Base-by-base conservation (phyloP, 1,140 invertebrate genomes). In the Hetaerina americana region DNA sequence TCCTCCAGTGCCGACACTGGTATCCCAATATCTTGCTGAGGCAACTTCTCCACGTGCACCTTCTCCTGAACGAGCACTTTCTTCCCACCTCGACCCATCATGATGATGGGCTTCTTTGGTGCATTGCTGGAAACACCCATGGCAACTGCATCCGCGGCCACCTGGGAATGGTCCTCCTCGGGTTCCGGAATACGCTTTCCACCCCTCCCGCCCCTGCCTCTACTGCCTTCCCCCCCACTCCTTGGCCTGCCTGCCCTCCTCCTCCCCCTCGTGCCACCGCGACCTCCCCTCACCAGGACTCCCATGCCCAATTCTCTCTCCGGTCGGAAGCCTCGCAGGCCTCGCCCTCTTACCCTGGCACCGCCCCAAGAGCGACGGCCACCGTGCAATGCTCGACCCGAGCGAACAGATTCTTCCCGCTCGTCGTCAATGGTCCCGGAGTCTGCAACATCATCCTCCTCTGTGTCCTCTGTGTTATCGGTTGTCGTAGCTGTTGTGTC, bases 91-190 rank as follows among this genome's bases (percentile, higher is more conserved):
- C 40, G 15, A 12, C 40, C 40, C 22, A 57, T 57, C 15, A 57
- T n/a, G 1, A 57, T 5, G 22, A 57, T 57, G 40, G 40, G 40
- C 40, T 57, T 57, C 40, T 57, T 57, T 3, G 40, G 40, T 5
- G 40, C 22, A n/a, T 12, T 57, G 10, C 15, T 57, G 2, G 40
- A n/a, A 12, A 81, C 82, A 0, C 66, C 70, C 82, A 83, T 82
- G 12, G 81, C 81, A 73, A 75, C 80, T 5, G 82, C 81, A 22
- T 80, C 81, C 69, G 80, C 81, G 73, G 81, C 81, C 82, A 83
- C 82, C 78, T 83, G 81, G 69, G 79, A 75, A 27, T 82, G 81
- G 27, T 83, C 82, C 67, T 83, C 81, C 73, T 82, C 69, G 0
- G 78, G 78, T 75, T 82, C 82, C 25, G 78, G 80, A 26, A 77